Conservation (phyloP, 2,797 vertebrate species). For the Microcaecilia unicolor region DNA sequence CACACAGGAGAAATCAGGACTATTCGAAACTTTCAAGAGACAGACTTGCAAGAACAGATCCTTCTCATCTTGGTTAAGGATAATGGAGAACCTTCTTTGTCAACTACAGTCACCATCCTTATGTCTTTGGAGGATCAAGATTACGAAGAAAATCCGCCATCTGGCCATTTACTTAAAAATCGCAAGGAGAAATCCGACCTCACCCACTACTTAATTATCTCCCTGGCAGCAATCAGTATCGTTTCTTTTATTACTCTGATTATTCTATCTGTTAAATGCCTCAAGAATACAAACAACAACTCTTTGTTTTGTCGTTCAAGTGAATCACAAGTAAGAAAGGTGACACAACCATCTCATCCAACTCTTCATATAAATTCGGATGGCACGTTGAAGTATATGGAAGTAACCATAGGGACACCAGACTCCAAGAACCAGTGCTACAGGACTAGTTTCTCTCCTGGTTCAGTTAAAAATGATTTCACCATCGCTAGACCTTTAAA, state of each 20-base stretch:
- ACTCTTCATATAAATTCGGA: constrained; percentile 87
- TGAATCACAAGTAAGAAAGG: constrained; percentile 55
- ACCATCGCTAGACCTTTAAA: constrained; percentile 61
- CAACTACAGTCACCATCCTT: constrained; percentile 69
- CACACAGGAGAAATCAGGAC: constrained; percentile 81
- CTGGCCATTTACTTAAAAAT: constrained; percentile 56
- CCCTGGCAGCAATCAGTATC: constrained; percentile 73
- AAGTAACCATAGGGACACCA: constrained; percentile 80
- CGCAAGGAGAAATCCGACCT: constrained; percentile 61
- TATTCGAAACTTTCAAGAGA: constrained; percentile 64
- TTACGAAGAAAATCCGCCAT: constrained; percentile 43
- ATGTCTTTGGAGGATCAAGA: constrained; percentile 70
- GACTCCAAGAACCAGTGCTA: constrained; percentile 80
- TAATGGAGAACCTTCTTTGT: constrained; percentile 74
- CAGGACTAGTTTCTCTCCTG: constrained; percentile 81
- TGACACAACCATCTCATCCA: constrained; percentile 77
- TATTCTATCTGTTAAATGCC: constrained; percentile 73
- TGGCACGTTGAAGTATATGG: constrained; percentile 92
- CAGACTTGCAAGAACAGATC: constrained; percentile 62
- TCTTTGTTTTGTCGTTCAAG: constrained; percentile 47
- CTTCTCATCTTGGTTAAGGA: constrained; percentile 75
- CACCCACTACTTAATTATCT: constrained; percentile 89
- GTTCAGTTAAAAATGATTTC: constrained; percentile 79
- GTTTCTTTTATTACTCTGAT: constrained; percentile 78
- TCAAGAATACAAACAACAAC: constrained; percentile 44